These are phyloP conservation scores for Tachysurus vachellii DNA, from an alignment of 2,113 vertebrate genomes.

Conservation along the genomic window DNA sequence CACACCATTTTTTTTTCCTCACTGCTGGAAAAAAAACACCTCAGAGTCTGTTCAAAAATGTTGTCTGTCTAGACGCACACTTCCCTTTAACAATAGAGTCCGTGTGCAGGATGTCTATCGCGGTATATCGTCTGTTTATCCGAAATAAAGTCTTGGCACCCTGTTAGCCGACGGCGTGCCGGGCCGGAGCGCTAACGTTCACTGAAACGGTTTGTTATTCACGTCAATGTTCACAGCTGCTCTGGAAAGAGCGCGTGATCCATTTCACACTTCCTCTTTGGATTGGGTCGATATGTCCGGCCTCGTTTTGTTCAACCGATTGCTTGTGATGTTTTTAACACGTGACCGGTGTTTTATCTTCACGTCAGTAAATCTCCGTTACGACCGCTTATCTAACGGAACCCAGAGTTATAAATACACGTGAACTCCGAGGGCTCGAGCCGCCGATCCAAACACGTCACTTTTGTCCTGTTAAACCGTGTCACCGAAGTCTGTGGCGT, in stretches of 20 bases:
- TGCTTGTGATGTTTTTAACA: neutral
- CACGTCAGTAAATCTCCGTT: neutral
- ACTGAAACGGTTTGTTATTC: neutral
- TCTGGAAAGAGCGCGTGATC: neutral
- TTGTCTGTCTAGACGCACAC: neutral
- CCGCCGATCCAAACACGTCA: neutral
- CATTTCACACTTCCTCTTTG: neutral
- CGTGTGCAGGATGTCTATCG: neutral
- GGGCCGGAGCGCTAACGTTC: slow-evolving; percentile 18
- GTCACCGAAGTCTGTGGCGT: neutral
- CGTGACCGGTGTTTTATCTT: neutral
- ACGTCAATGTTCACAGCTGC: neutral
- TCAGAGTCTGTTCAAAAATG: neutral
- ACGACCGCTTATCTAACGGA: neutral
- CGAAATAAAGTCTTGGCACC: neutral
- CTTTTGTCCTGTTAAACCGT: neutral
- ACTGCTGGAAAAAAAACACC: neutral
- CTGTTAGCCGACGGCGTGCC: neutral
- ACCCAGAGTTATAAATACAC: neutral
- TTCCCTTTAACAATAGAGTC: neutral
- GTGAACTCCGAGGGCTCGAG: neutral
- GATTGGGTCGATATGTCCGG: neutral
- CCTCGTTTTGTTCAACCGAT: neutral
- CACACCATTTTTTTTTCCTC: slow-evolving; percentile 11
- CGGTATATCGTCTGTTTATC: no score